Conservation (phyloP, 2,113 vertebrate species). For the Cepphus grylle region DNA sequence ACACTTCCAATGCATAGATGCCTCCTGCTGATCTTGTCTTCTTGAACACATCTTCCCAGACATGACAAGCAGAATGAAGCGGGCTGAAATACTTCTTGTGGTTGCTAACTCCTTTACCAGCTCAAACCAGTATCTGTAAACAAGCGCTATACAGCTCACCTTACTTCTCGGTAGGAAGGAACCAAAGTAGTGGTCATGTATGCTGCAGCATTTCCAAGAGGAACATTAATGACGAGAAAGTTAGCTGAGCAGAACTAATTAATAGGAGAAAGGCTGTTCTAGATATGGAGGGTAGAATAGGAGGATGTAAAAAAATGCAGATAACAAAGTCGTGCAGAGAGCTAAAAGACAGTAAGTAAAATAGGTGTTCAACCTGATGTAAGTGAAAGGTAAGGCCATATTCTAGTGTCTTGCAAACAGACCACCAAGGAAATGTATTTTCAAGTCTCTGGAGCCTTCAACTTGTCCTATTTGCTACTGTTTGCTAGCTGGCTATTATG, state of each 20-base stretch:
- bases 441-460: background rate
- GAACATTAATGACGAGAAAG: background rate
- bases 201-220: background rate
- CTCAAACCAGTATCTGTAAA: background rate
- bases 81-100: background rate
- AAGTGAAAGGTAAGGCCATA: background rate
- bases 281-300: background rate
- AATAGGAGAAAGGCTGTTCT: background rate
- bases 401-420: background rate
- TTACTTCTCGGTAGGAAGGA: conserved; percentile 8
- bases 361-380: background rate
- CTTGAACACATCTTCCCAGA: background rate
- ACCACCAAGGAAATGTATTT: background rate
- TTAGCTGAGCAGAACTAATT: background rate
- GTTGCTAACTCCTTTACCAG: background rate
- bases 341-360: background rate
- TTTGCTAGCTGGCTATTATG: background rate
- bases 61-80: background rate
- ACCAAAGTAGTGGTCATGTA: background rate
- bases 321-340: background rate
- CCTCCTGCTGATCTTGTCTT: background rate
- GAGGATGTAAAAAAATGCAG: background rate
- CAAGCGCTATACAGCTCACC: background rate
- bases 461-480: background rate
- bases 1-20: background rate